Conservation (phyloP, 2,888 invertebrate species). For the Callosobruchus maculatus region DNA sequence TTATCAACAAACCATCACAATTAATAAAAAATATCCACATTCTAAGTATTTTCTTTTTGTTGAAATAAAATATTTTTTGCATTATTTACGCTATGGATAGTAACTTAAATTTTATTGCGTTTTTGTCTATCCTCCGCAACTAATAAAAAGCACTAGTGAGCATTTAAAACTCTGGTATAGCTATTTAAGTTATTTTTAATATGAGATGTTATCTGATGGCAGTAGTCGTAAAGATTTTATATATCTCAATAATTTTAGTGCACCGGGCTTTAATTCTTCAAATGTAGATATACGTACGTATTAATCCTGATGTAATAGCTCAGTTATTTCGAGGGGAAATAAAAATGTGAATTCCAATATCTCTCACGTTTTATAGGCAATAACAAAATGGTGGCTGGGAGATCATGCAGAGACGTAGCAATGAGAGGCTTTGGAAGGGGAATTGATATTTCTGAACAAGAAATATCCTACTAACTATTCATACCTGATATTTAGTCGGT, state of each 20-base stretch:
- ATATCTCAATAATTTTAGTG: background rate
- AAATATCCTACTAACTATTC: too few relatives aligned
- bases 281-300: background rate
- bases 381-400: background rate
- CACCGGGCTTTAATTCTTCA: background rate
- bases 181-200: background rate
- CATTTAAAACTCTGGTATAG: background rate
- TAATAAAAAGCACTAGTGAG: background rate
- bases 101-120: too few relatives aligned
- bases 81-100: too few relatives aligned
- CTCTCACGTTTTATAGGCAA: background rate
- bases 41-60: too few relatives aligned
- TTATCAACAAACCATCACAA: too few relatives aligned
- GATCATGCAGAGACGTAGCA: background rate
- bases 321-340: background rate
- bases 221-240: background rate
- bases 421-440: background rate
- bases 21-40: too few relatives aligned
- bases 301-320: background rate
- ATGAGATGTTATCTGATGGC: background rate
- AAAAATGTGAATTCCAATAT: background rate
- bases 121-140: too few relatives aligned
- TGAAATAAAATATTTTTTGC: too few relatives aligned
- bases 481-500: too few relatives aligned
- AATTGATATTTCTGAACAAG: background rate